Evolutionary conservation across 2,113 vertebrate genomes (phyloP), one percentile per base, ranked within the genome.

Genomic region (Silurus meridionalis): DNA sequence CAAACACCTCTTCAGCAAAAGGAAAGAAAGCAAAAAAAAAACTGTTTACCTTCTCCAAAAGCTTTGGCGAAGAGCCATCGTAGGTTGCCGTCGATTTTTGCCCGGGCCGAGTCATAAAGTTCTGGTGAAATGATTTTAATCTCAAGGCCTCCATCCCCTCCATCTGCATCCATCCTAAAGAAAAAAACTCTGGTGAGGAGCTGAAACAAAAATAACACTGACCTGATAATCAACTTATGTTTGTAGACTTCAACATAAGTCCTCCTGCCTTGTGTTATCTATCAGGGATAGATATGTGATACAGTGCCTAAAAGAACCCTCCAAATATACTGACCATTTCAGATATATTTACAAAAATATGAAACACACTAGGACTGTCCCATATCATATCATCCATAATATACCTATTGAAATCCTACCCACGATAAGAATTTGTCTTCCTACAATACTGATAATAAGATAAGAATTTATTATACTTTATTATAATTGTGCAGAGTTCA

Each of bases 11-110:
- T 23, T 75, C 9, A 75, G 72, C 0, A 84, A 17, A 75, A 60
- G 28, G 10, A 17, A 46, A 48, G 25, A 37, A 8, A 23, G 15
- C 6, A 21, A 15, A 37, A 52, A 37, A 52, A 48, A 28, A 46
- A 19, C 58, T 60, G 92, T 95, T 95, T 95, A 98, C 97, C 97
- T 92, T 96, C 97, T 89, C 98, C 98, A 80, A 97, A 99, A 83
- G 98, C 97, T 96, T 98, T 99, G 90, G 97, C 97, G 92, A 98
- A 98, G 91, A 99, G 96, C 98, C 98, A 99, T 85, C 97, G 96
- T 89, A 99, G 94, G 94, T 97, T 98, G 92, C 97, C 97, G 91
- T 97, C 97, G 94, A 99, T 99, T 95, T 99, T 99, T 81, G 98
- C 97, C 94, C 98, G 94, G 89, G 96, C 94, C n/a, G 98, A 97